Conservation (phyloP, 2,113 vertebrate genomes). For the Phasianus colchicus region DNA sequence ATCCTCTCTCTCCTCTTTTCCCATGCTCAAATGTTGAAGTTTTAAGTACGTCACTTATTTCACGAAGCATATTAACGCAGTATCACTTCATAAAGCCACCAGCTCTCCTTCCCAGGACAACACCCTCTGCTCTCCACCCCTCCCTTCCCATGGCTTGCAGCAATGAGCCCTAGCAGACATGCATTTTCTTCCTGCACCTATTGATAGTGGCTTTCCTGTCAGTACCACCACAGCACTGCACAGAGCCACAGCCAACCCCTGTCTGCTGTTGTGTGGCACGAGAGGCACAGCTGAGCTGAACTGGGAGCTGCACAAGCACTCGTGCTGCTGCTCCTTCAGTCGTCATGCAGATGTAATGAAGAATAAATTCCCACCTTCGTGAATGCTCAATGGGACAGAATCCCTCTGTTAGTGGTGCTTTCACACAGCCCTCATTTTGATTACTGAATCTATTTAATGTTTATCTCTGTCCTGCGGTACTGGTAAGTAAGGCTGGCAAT, state of each 20-base stretch:
- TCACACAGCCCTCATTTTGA: background rate
- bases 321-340: background rate
- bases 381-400: background rate
- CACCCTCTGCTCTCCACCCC: background rate
- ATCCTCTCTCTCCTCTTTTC: background rate
- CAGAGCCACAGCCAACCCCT: fast-evolving
- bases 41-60: background rate
- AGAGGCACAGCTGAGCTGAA: fast-evolving
- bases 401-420: background rate
- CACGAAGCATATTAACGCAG: background rate
- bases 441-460: conserved; percentile 21
- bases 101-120: background rate
- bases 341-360: background rate
- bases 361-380: background rate
- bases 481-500: conserved; percentile 30
- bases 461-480: conserved; percentile 21
- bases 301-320: fast-evolving
- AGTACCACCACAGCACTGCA: fast-evolving
- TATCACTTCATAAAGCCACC: background rate
- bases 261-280: background rate
- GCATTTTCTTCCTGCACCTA: fast-evolving
- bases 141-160: background rate
- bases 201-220: fast-evolving
- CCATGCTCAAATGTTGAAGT: background rate
- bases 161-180: background rate